phyloP scores from a whole-genome alignment of 2,113 vertebrate species.

The Microtus pennsylvanicus region DNA sequence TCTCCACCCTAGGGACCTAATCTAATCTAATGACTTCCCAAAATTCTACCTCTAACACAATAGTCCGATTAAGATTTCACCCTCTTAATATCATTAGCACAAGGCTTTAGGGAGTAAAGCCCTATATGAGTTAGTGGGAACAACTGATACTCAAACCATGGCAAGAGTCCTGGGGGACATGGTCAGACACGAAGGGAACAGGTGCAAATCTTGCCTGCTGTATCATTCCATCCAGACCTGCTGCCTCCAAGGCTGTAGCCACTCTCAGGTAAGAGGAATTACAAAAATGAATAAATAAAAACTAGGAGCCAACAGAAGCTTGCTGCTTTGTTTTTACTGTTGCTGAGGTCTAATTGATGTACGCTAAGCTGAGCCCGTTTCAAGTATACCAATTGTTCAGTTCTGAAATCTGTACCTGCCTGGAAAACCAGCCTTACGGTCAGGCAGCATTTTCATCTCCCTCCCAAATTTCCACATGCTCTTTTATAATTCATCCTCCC shows the following conservation, averaged over 20 bases:
- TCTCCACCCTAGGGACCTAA: background rate
- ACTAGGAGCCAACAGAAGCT: background rate
- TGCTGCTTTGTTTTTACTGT: background rate
- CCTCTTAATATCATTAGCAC: background rate
- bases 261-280: background rate
- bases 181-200: background rate
- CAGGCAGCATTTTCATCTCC: background rate
- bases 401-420: background rate
- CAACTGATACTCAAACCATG: background rate
- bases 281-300: background rate
- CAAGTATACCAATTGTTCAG: background rate
- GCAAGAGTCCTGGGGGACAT: background rate
- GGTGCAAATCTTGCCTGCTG: background rate
- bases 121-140: background rate
- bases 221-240: background rate
- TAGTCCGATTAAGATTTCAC: background rate
- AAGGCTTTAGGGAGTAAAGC: background rate
- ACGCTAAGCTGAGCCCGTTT: background rate
- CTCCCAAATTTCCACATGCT: background rate
- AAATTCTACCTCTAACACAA: background rate
- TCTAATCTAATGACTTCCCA: background rate
- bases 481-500: background rate
- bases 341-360: background rate
- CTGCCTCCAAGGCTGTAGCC: background rate
- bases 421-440: background rate